phyloP scores from a whole-genome alignment of 2,888 invertebrate species.

The Sarcophaga carnaria region DNA sequence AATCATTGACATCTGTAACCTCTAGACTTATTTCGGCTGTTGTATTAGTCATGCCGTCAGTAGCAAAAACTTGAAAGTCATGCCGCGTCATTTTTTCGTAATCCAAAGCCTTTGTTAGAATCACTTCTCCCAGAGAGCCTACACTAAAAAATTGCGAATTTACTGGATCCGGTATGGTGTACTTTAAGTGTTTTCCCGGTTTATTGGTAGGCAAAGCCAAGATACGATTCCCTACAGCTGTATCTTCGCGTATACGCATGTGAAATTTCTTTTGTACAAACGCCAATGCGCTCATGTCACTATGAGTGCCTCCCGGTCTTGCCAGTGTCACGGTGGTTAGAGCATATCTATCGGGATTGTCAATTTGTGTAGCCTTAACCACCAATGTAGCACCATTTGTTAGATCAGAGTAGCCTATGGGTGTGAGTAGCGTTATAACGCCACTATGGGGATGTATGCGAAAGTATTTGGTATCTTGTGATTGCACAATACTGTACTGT shows the following conservation, averaged over 20 bases:
- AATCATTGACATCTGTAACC: slow-evolving; percentile 94
- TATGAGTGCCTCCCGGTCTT: slow-evolving; percentile 82
- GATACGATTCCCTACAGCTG: slow-evolving; percentile 88
- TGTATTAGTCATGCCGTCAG: slow-evolving; percentile 89
- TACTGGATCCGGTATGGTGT: slow-evolving; percentile 89
- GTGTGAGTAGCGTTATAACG: slow-evolving; percentile 78
- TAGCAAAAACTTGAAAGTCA: slow-evolving; percentile 90
- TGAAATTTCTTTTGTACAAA: slow-evolving; percentile 89
- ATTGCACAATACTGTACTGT: slow-evolving; percentile 81
- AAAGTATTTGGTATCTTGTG: slow-evolving; percentile 81
- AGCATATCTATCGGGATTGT: slow-evolving; percentile 94
- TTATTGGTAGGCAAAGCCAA: slow-evolving; percentile 87
- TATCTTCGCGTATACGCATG: slow-evolving; percentile 89
- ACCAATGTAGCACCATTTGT: slow-evolving; percentile 90
- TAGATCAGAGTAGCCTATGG: slow-evolving; percentile 82
- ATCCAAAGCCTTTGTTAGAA: slow-evolving; percentile 89
- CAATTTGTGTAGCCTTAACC: slow-evolving; percentile 90
- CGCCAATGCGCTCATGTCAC: slow-evolving; percentile 81
- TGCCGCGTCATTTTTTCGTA: slow-evolving; percentile 89
- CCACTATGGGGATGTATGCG: slow-evolving; percentile 81
- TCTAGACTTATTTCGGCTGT: slow-evolving; percentile 91
- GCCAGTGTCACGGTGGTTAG: slow-evolving; percentile 90
- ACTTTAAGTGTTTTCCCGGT: slow-evolving; percentile 86
- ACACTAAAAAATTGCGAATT: slow-evolving; percentile 90
- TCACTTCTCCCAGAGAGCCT: slow-evolving; percentile 90